phyloP scores from a whole-genome alignment of 2,797 vertebrate species.

The Adelosebastes latens region DNA sequence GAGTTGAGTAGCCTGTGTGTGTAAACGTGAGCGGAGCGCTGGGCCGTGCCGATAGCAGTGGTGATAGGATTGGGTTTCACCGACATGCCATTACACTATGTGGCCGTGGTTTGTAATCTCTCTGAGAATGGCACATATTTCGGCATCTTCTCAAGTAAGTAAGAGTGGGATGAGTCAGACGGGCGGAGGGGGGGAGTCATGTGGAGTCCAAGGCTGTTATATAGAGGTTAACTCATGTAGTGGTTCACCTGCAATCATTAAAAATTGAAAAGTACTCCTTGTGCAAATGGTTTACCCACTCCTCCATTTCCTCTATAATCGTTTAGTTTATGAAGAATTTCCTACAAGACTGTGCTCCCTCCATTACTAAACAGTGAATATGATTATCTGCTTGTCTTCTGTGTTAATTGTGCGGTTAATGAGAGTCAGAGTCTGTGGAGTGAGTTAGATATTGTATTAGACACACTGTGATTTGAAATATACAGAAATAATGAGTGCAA shows the following conservation, averaged over 20 bases:
- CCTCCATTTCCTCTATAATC: conserved; percentile 8
- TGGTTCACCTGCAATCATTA: conserved; percentile 40
- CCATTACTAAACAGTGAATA: conserved; percentile 4
- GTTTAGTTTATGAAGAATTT: conserved; percentile 6
- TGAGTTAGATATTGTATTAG: conserved; percentile 10
- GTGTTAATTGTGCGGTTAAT: conserved; percentile 18
- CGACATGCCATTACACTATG: conserved; percentile 52
- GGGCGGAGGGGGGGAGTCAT: conserved; percentile 25
- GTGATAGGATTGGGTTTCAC: conserved; percentile 62
- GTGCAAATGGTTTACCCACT: neutral
- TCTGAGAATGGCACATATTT: conserved; percentile 63
- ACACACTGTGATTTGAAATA: conserved; percentile 9
- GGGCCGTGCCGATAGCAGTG: conserved; percentile 21
- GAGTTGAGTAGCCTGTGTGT: conserved; percentile 18
- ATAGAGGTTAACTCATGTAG: conserved; percentile 38
- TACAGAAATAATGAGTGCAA: conserved; percentile 15
- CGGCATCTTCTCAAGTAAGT: conserved; percentile 53
- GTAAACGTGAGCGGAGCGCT: conserved; percentile 18
- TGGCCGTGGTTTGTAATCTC: conserved; percentile 58
- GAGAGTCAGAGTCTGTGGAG: neutral
- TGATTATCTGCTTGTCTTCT: neutral
- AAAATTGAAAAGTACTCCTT: conserved; percentile 22
- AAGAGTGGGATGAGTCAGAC: conserved; percentile 62
- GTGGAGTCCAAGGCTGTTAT: conserved; percentile 32
- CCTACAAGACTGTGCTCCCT: neutral